Evolutionary conservation across 2,888 invertebrate species (phyloP), one percentile per base, ranked within the genome.

Genomic region (Drosophila borealis): DNA sequence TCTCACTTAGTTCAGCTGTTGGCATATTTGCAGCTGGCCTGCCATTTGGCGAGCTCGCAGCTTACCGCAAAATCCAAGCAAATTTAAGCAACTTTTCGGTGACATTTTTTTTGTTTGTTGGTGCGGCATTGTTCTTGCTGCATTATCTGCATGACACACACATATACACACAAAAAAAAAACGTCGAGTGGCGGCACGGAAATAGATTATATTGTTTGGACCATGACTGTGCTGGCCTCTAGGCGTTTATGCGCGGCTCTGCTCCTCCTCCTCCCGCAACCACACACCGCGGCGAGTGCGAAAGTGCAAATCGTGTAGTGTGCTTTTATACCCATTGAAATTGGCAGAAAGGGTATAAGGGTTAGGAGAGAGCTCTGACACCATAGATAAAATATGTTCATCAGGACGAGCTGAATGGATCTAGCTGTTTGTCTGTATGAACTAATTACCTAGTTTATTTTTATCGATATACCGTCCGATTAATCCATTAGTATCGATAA

Each of bases 181-280:
- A 53, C 55, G 70, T 65, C 54, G 60, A 80, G 80, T 46, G 64
- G 53, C 78, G 69, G 65, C 78, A 75, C 64, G 70, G 82, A 88
- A 85, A 80, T 80, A 88, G 86, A 88, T 82, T 82, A 88, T 82
- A 76, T 71, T 82, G 85, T 82, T 88, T 85, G 85, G 65, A 76
- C 85, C 76, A 73, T 81, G 79, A 70, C 62, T 55, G 49, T 36
- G 49, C 34, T 65, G 79, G 73, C 88, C 81, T 84, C 72, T 78
- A 79, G 88, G 88, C 85, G 56, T 75, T 81, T 68, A 83, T 81
- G 74, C 59, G 34, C 54, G 56, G 42, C 19, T 25, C 29, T 25
- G 13, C 17, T n/a, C 42, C 14, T 25, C 39, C 19, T 25, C 39
- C 36, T 8, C 8, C 17, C 19, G 8, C 45, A 25, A 13, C 3